phyloP scores from a whole-genome alignment of 2,888 invertebrate genomes.

The Deladenus siricidicola region DNA sequence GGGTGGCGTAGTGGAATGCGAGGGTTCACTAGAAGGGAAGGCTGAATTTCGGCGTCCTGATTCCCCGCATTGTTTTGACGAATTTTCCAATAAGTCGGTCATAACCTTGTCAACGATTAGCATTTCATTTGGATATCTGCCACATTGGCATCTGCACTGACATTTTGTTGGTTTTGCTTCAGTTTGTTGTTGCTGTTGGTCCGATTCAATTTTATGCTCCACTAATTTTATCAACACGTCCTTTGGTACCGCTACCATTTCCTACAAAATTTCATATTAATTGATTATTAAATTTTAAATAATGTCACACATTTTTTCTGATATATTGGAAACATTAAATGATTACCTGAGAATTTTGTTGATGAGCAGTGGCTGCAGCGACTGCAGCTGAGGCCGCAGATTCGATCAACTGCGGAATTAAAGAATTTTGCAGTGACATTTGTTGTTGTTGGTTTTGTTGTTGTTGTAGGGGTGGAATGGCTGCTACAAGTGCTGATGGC shows the following conservation, averaged over 20 bases:
- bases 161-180: slow-evolving; percentile 24
- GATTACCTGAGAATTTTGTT: neutral
- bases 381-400: neutral
- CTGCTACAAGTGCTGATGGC: neutral
- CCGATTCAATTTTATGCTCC: slow-evolving; percentile 29
- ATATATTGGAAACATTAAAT: neutral
- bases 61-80: slow-evolving; percentile 13
- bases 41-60: too few species aligned
- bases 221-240: slow-evolving; percentile 29
- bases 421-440: neutral
- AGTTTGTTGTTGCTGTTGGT: slow-evolving; percentile 17
- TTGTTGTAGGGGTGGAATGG: slow-evolving; percentile 1
- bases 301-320: neutral
- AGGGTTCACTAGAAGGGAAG: too few species aligned
- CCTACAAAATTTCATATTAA: slow-evolving; percentile 3
- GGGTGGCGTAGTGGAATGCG: neutral
- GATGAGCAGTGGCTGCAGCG: neutral
- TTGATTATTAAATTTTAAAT: neutral
- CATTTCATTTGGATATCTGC: slow-evolving; percentile 41
- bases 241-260: slow-evolving; percentile 29
- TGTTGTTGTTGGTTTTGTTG: slow-evolving; percentile 6
- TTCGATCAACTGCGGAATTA: neutral
- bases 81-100: slow-evolving; percentile 21
- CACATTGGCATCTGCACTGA: slow-evolving; percentile 37
- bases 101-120: slow-evolving; percentile 45